Evolutionary conservation across 2,113 vertebrate genomes (phyloP).

Genomic region (Aegotheles bennettii): DNA sequence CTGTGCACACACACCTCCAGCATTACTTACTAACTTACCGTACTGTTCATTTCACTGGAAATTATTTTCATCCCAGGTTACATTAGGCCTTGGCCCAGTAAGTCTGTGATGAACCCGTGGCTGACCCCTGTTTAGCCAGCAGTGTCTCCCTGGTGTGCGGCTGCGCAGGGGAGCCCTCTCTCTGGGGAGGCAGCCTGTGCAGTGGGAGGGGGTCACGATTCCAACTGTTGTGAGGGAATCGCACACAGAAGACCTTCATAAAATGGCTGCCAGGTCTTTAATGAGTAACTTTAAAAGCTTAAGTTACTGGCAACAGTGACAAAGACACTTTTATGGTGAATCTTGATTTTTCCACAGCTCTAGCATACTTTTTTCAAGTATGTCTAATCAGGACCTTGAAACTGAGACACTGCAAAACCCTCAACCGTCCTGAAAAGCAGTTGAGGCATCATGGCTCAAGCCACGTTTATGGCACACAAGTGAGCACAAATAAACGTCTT

Average conservation of each 20-base stretch:
- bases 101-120: background rate
- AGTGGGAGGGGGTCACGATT: accelerated
- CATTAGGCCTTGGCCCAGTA: background rate
- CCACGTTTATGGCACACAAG: background rate
- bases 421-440: background rate
- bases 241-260: background rate
- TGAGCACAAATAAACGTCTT: background rate
- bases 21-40: accelerated
- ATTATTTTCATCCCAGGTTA: background rate
- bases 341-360: background rate
- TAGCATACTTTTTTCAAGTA: background rate
- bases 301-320: background rate
- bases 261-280: background rate
- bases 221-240: background rate
- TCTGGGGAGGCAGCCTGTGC: background rate
- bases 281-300: background rate
- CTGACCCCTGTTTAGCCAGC: background rate
- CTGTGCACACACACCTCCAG: background rate
- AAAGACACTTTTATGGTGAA: background rate
- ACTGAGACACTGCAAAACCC: background rate
- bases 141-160: accelerated
- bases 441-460: background rate
- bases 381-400: background rate
- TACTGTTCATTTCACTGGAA: background rate
- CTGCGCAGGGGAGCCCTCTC: background rate